Evolutionary conservation across 1,140 invertebrate genomes (phyloP).

Genomic region (Drosophila gunungcola): DNA sequence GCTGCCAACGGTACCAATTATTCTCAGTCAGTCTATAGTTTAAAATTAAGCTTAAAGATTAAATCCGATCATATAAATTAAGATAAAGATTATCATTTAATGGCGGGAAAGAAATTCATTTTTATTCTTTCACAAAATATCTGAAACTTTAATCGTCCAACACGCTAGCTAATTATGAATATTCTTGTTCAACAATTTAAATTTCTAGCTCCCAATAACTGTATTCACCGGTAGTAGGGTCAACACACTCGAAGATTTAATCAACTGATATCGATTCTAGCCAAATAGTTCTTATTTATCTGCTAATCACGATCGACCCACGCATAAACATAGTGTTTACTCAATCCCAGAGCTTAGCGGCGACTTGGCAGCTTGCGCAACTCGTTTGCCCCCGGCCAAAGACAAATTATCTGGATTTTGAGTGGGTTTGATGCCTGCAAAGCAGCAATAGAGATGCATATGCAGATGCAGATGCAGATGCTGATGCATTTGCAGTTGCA

Average conservation of each 20-base stretch:
- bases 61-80: background rate
- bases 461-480: slow-evolving; percentile 27
- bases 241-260: slow-evolving; percentile 40
- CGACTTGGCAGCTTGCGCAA: slow-evolving; percentile 51
- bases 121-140: background rate
- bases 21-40: too few species aligned
- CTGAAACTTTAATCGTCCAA: too few species aligned
- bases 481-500: slow-evolving; percentile 18
- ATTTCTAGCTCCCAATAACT: slow-evolving; percentile 3
- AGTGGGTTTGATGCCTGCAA: slow-evolving; percentile 73
- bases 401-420: slow-evolving; percentile 70
- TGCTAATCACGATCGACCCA: slow-evolving; percentile 61
- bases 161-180: slow-evolving; percentile 11
- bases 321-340: slow-evolving; percentile 47
- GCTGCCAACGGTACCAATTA: too few species aligned
- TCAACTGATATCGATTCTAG: slow-evolving; percentile 32
- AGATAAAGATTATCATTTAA: background rate
- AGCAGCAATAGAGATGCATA: slow-evolving; percentile 53
- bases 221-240: slow-evolving; percentile 15
- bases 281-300: slow-evolving; percentile 37
- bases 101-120: background rate
- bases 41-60: background rate
- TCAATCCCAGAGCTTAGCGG: slow-evolving; percentile 50
- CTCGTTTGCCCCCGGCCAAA: slow-evolving; percentile 62
- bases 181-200: background rate